phyloP scores from a whole-genome alignment of 2,113 vertebrate genomes.

The Cephalopholis sonnerati region DNA sequence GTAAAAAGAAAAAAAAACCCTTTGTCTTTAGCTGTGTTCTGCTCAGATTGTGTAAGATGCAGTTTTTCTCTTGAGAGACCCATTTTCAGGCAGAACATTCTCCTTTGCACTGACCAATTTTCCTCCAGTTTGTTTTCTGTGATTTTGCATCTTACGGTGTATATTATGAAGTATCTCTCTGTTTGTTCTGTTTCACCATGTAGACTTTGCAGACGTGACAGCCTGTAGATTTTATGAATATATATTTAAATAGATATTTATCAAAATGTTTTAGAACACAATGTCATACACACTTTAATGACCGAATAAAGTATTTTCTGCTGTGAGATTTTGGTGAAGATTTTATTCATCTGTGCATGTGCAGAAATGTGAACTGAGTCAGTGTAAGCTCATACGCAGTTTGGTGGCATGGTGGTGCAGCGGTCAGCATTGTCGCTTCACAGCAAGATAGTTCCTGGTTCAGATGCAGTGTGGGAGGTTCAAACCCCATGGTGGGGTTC shows the following conservation, averaged over 20 bases:
- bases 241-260: conserved; percentile 45
- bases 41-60: conserved; percentile 30
- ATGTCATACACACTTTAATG: conserved; percentile 36
- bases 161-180: conserved; percentile 13
- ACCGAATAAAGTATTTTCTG: conserved; percentile 73
- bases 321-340: conserved; percentile 32
- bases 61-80: conserved; percentile 35
- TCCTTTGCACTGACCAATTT: conserved; percentile 27
- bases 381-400: not conserved
- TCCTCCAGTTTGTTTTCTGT: conserved; percentile 21
- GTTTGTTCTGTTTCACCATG: conserved; percentile 17
- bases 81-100: not conserved
- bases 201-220: not conserved
- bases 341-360: not conserved
- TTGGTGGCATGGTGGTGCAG: no score
- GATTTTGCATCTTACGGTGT: not conserved
- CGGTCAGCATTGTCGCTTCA: no score
- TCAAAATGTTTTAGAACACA: conserved; percentile 18
- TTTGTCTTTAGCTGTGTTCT: conserved; percentile 27
- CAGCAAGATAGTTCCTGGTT: no score
- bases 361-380: no score
- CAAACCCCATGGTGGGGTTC: no score
- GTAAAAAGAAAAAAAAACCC: conserved; percentile 23
- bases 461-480: no score
- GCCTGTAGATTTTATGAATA: conserved; percentile 18